phyloP scores from a whole-genome alignment of 2,888 invertebrate genomes.

The Pachymerium ferrugineum region DNA sequence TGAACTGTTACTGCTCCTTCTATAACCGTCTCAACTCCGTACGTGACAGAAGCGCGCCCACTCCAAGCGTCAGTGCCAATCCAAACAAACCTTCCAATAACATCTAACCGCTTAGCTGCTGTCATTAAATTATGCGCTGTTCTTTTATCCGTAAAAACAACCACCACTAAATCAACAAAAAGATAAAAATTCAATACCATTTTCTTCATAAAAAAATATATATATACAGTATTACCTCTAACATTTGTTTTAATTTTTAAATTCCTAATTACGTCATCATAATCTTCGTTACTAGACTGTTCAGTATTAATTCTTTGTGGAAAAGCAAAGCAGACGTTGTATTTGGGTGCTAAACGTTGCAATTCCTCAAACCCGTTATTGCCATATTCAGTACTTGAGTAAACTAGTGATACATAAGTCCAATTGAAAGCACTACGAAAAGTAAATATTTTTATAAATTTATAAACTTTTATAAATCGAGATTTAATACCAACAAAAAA shows the following conservation, averaged over 20 bases:
- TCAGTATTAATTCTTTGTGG: conserved; percentile 51
- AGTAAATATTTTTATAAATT: not conserved
- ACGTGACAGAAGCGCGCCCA: conserved; percentile 41
- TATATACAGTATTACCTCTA: conserved; percentile 48
- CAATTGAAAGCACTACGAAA: conserved; percentile 51
- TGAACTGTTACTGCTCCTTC: conserved; percentile 55
- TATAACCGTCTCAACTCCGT: conserved; percentile 46
- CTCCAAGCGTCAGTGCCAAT: conserved; percentile 55
- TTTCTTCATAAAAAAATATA: too few relatives aligned
- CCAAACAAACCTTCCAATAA: conserved; percentile 50
- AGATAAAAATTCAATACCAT: not conserved
- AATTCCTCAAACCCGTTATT: conserved; percentile 53
- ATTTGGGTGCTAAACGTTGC: conserved; percentile 46
- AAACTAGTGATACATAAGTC: conserved; percentile 55
- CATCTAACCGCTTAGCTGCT: conserved; percentile 47
- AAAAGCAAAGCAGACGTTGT: conserved; percentile 54
- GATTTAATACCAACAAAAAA: too few relatives aligned
- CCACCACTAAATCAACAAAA: conserved; percentile 46
- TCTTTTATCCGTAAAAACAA: conserved; percentile 53
- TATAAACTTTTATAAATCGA: too few relatives aligned
- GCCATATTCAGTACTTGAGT: conserved; percentile 56
- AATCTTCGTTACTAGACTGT: conserved; percentile 47
- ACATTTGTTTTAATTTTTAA: conserved; percentile 51
- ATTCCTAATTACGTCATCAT: conserved; percentile 48
- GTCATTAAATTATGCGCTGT: conserved; percentile 50